Conservation (phyloP, 2,113 vertebrate genomes). For the Alces alces region DNA sequence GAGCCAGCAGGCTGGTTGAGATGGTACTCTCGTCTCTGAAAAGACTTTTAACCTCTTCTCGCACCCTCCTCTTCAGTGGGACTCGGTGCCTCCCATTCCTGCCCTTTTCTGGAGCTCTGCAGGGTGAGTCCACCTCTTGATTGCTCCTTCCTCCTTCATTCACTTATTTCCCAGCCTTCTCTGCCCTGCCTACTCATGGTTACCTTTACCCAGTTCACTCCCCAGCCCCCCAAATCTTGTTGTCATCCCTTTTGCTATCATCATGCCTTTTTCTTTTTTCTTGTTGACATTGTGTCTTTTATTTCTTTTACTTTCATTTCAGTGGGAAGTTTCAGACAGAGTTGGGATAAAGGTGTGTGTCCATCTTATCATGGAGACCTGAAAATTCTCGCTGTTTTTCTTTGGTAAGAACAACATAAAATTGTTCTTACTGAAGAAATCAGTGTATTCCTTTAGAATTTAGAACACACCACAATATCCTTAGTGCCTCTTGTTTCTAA, state of each 20-base stretch:
- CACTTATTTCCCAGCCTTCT: neutral
- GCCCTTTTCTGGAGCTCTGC: neutral
- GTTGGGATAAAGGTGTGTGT: neutral
- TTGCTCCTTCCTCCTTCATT: neutral
- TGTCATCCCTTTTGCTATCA: neutral
- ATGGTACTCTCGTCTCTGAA: rapidly evolving
- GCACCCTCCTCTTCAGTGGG: rapidly evolving
- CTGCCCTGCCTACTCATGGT: neutral
- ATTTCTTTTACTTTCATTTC: neutral
- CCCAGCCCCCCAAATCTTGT: neutral
- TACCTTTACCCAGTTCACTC: neutral
- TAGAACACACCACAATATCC: neutral
- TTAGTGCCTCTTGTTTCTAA: neutral
- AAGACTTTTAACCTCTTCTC: neutral
- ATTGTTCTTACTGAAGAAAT: neutral
- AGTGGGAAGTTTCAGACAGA: neutral
- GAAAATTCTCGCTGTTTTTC: neutral
- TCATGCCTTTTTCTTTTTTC: neutral
- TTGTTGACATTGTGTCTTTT: neutral
- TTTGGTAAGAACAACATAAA: neutral
- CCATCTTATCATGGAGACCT: neutral
- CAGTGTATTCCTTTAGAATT: neutral
- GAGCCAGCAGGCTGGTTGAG: neutral
- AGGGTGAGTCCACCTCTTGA: neutral
- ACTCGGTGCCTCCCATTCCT: neutral